Conservation (phyloP, 35 echinoderm and acorn worm species). For the Apostichopus japonicus region DNA sequence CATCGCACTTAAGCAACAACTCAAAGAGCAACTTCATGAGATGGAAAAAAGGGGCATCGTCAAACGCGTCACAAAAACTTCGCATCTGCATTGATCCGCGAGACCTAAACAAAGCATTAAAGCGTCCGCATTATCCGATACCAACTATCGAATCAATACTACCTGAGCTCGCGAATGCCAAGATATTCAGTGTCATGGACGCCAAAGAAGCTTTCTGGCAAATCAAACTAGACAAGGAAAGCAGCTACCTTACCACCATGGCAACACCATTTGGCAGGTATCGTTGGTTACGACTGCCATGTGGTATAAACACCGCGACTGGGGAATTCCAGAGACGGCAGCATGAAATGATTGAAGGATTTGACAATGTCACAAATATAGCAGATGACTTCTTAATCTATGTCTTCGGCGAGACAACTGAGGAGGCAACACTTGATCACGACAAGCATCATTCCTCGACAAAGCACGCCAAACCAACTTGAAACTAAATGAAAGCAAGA, state of each 20-base stretch:
- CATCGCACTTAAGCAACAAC: no score
- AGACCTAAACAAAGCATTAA: constrained; percentile 2
- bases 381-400: constrained; percentile 39
- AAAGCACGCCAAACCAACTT: no score
- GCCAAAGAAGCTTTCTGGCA: constrained; percentile 59
- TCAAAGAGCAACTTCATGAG: no score
- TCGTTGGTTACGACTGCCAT: constrained; percentile 62
- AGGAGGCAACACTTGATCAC: no score
- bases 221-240: constrained; percentile 42
- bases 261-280: constrained; percentile 64
- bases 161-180: not conserved
- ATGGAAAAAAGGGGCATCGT: no score
- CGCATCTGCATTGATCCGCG: not conserved
- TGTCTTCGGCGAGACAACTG: not conserved
- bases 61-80: no score
- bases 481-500: no score
- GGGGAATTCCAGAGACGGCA: constrained; percentile 48
- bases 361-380: not conserved
- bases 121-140: constrained; percentile 27
- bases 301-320: constrained; percentile 53
- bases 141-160: constrained; percentile 29
- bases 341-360: not conserved
- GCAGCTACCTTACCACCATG: constrained; percentile 52
- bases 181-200: constrained; percentile 35
- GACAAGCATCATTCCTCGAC: no score